These are phyloP conservation scores for Zophobas morio DNA, from an alignment of 1,140 invertebrate species.

Conservation along the genomic window DNA sequence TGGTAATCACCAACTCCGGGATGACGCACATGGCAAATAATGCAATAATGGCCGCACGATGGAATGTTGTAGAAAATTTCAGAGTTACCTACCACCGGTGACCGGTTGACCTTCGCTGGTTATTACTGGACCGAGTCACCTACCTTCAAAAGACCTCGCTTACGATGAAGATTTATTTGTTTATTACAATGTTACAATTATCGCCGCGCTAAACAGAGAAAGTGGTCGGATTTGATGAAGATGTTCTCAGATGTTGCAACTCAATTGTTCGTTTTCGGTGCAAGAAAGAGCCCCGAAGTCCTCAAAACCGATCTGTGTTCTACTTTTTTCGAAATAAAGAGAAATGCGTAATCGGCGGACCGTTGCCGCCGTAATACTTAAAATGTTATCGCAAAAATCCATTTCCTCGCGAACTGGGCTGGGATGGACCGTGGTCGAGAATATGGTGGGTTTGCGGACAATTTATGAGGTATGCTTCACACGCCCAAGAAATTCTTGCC, in stretches of 20 bases:
- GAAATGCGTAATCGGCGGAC: slow-evolving; percentile 30
- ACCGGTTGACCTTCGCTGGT: slow-evolving; percentile 44
- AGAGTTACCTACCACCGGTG: slow-evolving; percentile 13
- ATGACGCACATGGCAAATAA: slow-evolving; percentile 33
- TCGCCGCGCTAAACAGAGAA: slow-evolving; percentile 5
- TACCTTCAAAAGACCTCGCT: slow-evolving; percentile 44
- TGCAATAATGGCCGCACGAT: slow-evolving; percentile 4
- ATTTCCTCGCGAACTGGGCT: neutral
- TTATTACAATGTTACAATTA: neutral
- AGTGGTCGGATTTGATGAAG: slow-evolving; percentile 18
- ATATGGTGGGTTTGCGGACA: neutral
- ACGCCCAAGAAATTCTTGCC: neutral
- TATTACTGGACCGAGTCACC: slow-evolving; percentile 31
- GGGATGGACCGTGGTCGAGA: neutral
- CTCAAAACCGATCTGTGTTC: neutral
- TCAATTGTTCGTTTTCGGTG: neutral
- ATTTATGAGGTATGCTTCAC: neutral
- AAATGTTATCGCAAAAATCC: slow-evolving; percentile 11
- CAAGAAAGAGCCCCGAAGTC: neutral
- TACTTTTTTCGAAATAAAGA: slow-evolving; percentile 15
- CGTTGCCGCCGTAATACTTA: slow-evolving; percentile 27
- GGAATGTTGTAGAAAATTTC: slow-evolving; percentile 38
- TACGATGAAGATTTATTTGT: slow-evolving; percentile 39
- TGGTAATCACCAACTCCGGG: neutral
- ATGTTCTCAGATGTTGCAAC: neutral